Evolutionary conservation across 2,797 vertebrate genomes (phyloP), one percentile per base, ranked within the genome.

Genomic region (Spondyliosoma cantharus): DNA sequence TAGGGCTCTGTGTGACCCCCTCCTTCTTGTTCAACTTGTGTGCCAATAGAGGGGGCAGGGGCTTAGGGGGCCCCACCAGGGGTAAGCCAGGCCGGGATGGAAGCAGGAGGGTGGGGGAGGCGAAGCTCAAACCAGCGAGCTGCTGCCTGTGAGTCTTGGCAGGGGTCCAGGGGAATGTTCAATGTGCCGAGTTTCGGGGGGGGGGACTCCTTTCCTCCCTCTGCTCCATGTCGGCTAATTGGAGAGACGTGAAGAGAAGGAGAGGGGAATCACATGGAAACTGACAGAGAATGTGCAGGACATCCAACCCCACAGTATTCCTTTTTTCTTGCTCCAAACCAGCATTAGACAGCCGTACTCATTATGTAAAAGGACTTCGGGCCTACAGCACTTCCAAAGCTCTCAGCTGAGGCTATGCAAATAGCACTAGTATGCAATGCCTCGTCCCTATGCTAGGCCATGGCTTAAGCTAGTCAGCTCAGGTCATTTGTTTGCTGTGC

Each of bases 161-260:
- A 67, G 57, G 57, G 74, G 75, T 93, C 91, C 93, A 94, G 87
- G 89, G 93, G 92, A 94, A 94, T 94, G 93, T 93, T 93, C 89
- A 79, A 67, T 89, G 82, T 89, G 72, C 82, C 0, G 67, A 82
- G 87, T 65, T 87, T 86, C 70, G 77, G 85, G 79, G 66, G 78
- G 78, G 89, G 37, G 37, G 80, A 81, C 85, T 71, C 56, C 62
- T 59, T 86, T 45, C 71, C 75, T 78, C 77, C 73, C 82, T 85
- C 70, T 72, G 58, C 85, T 91, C 75, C 71, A 48, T 89, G 87
- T 85, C 20, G 57, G 82, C 91, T 93, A 93, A 93, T 93, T 91
- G 87, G 84, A 89, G 84, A 73, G 90, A 90, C 9, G 64, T 83
- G 82, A 74, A 81, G 79, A 75, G 79, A 81, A 79, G 64, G 66